Evolutionary conservation across 2,888 invertebrate genomes (phyloP).

Genomic region (Tolmerus cingulatus): DNA sequence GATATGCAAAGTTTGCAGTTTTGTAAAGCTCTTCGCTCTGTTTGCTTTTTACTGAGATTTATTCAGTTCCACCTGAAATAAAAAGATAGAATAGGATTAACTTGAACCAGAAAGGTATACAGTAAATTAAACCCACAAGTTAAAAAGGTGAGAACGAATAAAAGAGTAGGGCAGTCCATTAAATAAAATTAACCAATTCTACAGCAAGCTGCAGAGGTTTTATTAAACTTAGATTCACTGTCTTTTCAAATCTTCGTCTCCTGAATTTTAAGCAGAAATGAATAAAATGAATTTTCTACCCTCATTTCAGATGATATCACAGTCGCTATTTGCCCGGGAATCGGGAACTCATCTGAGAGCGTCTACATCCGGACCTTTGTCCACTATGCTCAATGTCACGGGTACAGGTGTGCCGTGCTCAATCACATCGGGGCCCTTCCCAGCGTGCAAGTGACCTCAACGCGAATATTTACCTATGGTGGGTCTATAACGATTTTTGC

Average conservation of each 20-base stretch:
- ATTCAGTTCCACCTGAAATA: neutral
- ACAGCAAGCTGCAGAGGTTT: neutral
- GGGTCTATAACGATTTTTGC: conserved; percentile 55
- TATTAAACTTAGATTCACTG: neutral
- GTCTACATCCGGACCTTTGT: conserved; percentile 94
- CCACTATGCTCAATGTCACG: conserved; percentile 88
- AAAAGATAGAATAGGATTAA: neutral
- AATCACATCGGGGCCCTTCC: conserved; percentile 92
- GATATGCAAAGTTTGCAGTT: neutral
- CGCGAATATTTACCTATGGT: conserved; percentile 93
- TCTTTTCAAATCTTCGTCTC: neutral
- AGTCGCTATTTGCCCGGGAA: conserved; percentile 88
- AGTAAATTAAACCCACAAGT: neutral
- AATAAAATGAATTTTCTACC: neutral
- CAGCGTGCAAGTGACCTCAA: conserved; percentile 85
- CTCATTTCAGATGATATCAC: conserved; percentile 80
- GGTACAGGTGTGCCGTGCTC: conserved; percentile 90
- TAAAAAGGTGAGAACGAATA: neutral
- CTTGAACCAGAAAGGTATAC: neutral
- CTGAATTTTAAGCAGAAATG: neutral
- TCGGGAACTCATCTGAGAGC: conserved; percentile 93
- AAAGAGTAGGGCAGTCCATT: neutral
- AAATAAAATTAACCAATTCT: neutral
- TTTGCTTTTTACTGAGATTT: neutral
- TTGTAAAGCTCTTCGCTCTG: neutral